Base-by-base conservation (phyloP, 2,113 vertebrate genomes). In the Mesoclemmys tuberculata region DNA sequence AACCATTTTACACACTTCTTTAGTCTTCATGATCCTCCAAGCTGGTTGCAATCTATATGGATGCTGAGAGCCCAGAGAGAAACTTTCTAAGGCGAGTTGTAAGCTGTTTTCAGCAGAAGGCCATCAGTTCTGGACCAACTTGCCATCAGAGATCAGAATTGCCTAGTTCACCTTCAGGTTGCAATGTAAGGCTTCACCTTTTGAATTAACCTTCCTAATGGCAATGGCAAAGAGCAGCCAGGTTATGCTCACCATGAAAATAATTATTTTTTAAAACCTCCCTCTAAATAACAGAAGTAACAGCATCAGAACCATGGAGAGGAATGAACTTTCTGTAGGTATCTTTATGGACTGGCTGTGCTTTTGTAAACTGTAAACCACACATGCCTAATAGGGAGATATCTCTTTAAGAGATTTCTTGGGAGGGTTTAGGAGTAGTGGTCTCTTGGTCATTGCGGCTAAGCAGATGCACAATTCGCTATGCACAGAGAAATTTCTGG, bases 11-110 rank as follows among this genome's bases (percentile, higher is more conserved):
- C n/a, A 71, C 64, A 71, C 18, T 71, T 71, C 64, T 35, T n/a
- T 71, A 78, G 41, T 41, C 22, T 22, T 68, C 58, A 71, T 80
- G 79, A 83, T 4, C 92, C 68, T 3, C 0, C 31, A 46, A 75
- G 12, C 0, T 0, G 7, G 1, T n/a, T 68, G 31, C 61, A 68
- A 22, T 38, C 82, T 51, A 24, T 49, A 22, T 21, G 49, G 44
- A 61, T 55, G 52, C 11, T 46, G 16, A n/a, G 35, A 68, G 61
- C 61, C 4, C 35, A 19, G 61, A 68, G 31, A 19, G 61, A 68
- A 68, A 68, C 14, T 71, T 71, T 38, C n/a, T 38, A 38, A 71
- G 35, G 35, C 18, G 18, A 38, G n/a, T 38, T 71, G 18, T 71
- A 71, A n/a, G 19, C 18, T 71, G 64, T 71, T 71, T 71, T 71